phyloP scores from a whole-genome alignment of 53 echinoderm and acorn worm genomes.

The Luidia sarsii region DNA sequence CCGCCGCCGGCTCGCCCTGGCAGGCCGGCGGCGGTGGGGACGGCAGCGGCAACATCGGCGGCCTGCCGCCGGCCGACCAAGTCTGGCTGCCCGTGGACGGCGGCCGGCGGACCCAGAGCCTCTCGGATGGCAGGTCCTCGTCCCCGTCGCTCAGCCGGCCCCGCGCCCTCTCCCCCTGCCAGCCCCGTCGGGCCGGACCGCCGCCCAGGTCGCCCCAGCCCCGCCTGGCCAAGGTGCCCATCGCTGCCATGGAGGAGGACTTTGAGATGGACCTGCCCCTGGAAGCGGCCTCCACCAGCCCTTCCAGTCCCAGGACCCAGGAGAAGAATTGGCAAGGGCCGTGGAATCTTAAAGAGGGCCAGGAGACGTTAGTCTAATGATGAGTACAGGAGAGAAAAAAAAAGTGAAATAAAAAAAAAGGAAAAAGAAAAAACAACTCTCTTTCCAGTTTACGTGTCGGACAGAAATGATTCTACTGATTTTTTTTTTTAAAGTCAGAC shows the following conservation, averaged over 20 bases:
- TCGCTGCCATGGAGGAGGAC: conserved; percentile 62
- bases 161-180: conserved; percentile 14
- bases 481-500: conserved; percentile 36
- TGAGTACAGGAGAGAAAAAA: too few relatives aligned
- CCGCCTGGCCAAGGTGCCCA: conserved; percentile 49
- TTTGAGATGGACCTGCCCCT: conserved; percentile 30
- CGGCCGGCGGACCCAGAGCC: conserved; percentile 34
- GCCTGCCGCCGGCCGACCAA: conserved; percentile 19
- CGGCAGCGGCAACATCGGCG: too few relatives aligned
- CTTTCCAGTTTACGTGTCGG: conserved; percentile 15
- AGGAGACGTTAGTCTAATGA: conserved; percentile 49
- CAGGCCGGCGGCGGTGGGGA: conserved; percentile 4
- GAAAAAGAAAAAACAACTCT: too few relatives aligned
- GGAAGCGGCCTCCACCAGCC: background rate
- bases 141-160: background rate
- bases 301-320: conserved; percentile 21
- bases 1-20: conserved; percentile 34
- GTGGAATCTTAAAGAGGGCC: conserved; percentile 45
- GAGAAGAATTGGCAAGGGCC: conserved; percentile 48
- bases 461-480: conserved; percentile 20
- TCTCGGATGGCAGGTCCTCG: conserved; percentile 14
- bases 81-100: conserved; percentile 38
- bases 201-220: background rate
- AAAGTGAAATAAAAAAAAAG: too few relatives aligned
- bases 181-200: background rate